Evolutionary conservation across 2,113 vertebrate species (phyloP), one percentile per base, ranked within the genome.

Genomic region (Myotis lucifugus): DNA sequence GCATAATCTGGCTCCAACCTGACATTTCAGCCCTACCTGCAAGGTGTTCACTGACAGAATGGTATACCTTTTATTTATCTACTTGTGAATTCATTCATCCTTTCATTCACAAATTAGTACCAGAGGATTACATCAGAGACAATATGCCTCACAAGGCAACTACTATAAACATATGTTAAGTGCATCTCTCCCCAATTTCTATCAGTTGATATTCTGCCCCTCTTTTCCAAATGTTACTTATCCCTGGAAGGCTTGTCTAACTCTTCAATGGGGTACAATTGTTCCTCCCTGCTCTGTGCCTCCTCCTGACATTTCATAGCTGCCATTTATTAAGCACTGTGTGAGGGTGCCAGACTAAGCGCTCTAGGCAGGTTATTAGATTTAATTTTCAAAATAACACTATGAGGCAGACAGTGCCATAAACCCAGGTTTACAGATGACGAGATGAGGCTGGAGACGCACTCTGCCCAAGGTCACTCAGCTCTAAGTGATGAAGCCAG

Each of bases 361-460:
- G 25, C 42, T 95, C 0, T 13, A n/a, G 14, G 79, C n/a, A 66
- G 8, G 6, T 34, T 82, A 79, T 37, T 13, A 2, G 15, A 79
- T 46, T 89, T 93, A 50, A 89, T 50, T 89, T 90, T 74, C 32
- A 89, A 85, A 86, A 56, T 14, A n/a, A 50, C 5, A 34, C 19
- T 11, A 18, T 37, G 5, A 74, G 14, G 61, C 69, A 83, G 17
- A 34, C 0, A 46, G 13, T 12, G 21, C 21, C 34, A 82, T 42
- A 93, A 86, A 50, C 11, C 3, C 54, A 69, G 19, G 19, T 37
- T 69, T 87, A 40, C 34, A 64, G 25, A 40, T 40, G n/a, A 46
- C 15, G 25, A 87, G 8, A 84, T 6, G 42, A 50, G 4, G 7
- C 25, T 86, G 56, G 34, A 84, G 32, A 83, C 0, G 1, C 12